Percentiles rank a stretch among this genome's conserved stretches.
phyloP scores from a whole-genome alignment of 2,797 vertebrate species.

The Halcyon chelicuti region DNA sequence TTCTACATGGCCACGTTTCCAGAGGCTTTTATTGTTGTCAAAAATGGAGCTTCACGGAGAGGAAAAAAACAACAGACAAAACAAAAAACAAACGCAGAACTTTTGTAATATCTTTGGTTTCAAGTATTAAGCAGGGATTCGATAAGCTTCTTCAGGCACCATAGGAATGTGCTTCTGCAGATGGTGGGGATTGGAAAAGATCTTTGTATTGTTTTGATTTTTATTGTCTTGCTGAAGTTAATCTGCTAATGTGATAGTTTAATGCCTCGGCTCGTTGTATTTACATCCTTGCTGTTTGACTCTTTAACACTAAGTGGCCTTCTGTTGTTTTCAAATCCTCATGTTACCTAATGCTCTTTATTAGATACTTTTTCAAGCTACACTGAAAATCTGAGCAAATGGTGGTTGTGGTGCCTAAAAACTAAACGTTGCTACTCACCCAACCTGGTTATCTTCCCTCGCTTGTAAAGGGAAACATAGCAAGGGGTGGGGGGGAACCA shows the following conservation, averaged over 20 bases:
- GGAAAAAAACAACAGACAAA: too few species aligned
- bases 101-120: neutral
- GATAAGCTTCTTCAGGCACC: neutral
- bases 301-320: neutral
- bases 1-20: neutral
- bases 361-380: neutral
- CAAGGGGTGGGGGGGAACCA: neutral
- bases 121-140: neutral
- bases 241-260: neutral
- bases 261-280: neutral
- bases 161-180: neutral
- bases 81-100: neutral
- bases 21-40: neutral
- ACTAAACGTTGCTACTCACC: neutral
- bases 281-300: neutral
- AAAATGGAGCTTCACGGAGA: neutral
- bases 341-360: neutral
- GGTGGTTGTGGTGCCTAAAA: neutral
- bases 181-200: neutral
- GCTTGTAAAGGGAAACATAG: neutral
- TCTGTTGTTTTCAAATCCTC: neutral
- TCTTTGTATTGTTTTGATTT: conserved; percentile 6
- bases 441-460: neutral
- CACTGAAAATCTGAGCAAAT: neutral
- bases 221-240: conserved; percentile 6